Conservation (phyloP, 2,888 invertebrate genomes). For the Pseudococcus jackbeardsleyi region DNA sequence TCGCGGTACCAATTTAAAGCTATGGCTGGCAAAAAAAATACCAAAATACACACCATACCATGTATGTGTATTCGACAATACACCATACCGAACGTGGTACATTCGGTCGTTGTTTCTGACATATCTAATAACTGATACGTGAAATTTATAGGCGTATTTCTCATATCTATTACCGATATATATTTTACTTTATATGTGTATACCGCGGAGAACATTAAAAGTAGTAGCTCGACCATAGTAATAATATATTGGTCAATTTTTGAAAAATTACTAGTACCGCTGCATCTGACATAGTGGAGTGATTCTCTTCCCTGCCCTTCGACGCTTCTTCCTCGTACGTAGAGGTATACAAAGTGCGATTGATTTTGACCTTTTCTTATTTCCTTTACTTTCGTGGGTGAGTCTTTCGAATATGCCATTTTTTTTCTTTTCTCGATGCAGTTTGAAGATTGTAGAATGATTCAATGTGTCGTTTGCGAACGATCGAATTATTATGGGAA, state of each 20-base stretch:
- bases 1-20: neutral
- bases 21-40: conserved; percentile 1
- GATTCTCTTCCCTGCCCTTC: conserved; percentile 1
- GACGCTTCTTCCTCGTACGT: neutral
- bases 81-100: neutral
- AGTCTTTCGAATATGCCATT: neutral
- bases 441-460: too few relatives aligned
- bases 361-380: conserved; percentile 28
- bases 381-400: neutral
- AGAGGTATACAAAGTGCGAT: neutral
- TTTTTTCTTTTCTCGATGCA: neutral
- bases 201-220: conserved; percentile 29
- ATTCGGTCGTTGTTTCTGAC: conserved; percentile 29
- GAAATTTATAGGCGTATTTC: conserved; percentile 49
- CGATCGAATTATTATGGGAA: too few relatives aligned
- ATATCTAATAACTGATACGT: conserved; percentile 43
- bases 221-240: conserved; percentile 35
- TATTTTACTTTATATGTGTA: conserved; percentile 34
- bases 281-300: conserved; percentile 32
- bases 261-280: conserved; percentile 35
- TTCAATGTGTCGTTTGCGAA: too few relatives aligned
- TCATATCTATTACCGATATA: conserved; percentile 33
- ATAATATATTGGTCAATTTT: conserved; percentile 36
- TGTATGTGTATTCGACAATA: conserved; percentile 3
- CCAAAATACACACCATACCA: neutral